Evolutionary conservation across 2,888 invertebrate species (phyloP), one percentile per base, ranked within the genome.

Genomic region (Eupithecia vulgata): DNA sequence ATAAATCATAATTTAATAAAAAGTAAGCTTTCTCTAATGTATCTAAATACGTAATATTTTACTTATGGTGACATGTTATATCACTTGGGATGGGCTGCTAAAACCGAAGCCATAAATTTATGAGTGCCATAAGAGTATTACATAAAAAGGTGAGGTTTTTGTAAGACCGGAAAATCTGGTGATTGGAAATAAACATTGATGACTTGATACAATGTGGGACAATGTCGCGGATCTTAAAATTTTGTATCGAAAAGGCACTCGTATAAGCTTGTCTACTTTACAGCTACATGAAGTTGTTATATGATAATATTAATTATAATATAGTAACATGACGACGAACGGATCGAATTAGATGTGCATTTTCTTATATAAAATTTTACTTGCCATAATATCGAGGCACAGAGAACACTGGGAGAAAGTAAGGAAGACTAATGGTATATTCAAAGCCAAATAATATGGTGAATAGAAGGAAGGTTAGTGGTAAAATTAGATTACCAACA

Each of bases 11-110:
- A 73, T 73, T 74, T 69, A 72, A 70, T 77, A 76, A 76, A 72
- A 72, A 71, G 70, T 72, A 74, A 61, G 71, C 76, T 76, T 78
- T 79, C 78, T 78, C 79, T 69, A 72, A 74, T 74, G 66, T n/a
- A 62, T 69, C 62, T 10, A 62, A 74, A 59, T 73, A 78, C 74
- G 78, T 76, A 78, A 76, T 76, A 77, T 76, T 75, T 78, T 72
- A 79, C 68, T 72, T 67, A 71, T 72, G 74, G 75, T 74, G 73
- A 76, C 72, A 66, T 59, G 74, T 78, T 79, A 78, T 79, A 71
- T 76, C 74, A 79, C 69, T 73, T 67, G 73, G 75, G 72, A 70
- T 75, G 70, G 72, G 75, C 67, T 57, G 75, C 68, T 57, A 42
- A 37, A 68, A 52, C 45, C 42, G 34, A 75, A 70, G 69, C 62